These are phyloP conservation scores for Platysteira castanea DNA, from an alignment of 2,113 vertebrate genomes.

Conservation along the genomic window DNA sequence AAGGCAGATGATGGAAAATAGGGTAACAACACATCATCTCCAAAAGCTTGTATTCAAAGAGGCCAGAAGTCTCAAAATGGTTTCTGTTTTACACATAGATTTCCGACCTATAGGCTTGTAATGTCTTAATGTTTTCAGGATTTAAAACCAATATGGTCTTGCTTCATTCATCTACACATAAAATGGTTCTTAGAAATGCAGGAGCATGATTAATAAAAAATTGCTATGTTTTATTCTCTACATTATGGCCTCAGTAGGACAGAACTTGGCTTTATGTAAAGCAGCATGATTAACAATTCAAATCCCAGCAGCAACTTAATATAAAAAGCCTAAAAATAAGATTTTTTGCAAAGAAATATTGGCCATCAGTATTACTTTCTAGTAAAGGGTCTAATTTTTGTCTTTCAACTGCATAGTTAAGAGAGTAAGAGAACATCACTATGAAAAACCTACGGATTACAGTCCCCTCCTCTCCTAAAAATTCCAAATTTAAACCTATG, in stretches of 20 bases:
- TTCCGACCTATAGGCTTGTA: neutral
- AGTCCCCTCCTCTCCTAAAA: neutral
- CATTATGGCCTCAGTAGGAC: neutral
- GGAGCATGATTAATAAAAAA: neutral
- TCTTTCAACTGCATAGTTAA: neutral
- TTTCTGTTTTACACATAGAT: neutral
- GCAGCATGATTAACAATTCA: neutral
- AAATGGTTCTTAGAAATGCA: neutral
- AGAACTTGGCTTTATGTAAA: neutral
- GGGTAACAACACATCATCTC: neutral
- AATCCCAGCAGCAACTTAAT: neutral
- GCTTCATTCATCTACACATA: neutral
- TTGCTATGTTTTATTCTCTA: neutral
- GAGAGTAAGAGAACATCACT: neutral
- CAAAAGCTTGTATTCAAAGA: neutral
- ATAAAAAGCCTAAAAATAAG: neutral
- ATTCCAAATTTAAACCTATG: neutral
- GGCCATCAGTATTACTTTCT: neutral
- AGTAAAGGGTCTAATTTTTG: neutral
- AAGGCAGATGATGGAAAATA: neutral
- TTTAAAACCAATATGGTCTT: neutral
- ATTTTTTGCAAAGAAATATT: neutral
- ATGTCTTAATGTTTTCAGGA: neutral
- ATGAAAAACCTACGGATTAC: neutral
- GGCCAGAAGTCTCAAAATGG: neutral